These are phyloP conservation scores for Allacma fusca DNA, from an alignment of 2,888 invertebrate genomes.

Conservation along the genomic window DNA sequence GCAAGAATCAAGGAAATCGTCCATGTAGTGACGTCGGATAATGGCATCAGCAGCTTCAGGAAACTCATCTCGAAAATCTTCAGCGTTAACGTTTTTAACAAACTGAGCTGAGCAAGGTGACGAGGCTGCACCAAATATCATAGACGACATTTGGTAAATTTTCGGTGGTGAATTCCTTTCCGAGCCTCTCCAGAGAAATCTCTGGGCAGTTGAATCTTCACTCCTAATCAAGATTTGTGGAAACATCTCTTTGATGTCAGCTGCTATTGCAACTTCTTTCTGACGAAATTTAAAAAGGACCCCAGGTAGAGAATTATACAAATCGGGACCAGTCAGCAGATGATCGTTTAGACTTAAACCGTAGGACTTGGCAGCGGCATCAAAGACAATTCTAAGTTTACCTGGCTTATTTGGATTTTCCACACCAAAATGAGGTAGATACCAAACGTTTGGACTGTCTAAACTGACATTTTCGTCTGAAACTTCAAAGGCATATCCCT, in stretches of 20 bases:
- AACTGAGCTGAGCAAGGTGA: conserved; percentile 30
- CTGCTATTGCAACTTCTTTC: conserved; percentile 38
- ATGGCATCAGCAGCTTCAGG: neutral
- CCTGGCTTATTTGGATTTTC: conserved; percentile 47
- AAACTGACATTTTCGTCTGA: neutral
- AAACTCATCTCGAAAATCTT: neutral
- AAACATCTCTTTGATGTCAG: conserved; percentile 53
- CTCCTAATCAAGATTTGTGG: conserved; percentile 40
- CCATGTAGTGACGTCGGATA: neutral
- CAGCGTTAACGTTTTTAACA: conserved; percentile 31
- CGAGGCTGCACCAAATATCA: conserved; percentile 45
- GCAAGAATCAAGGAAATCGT: neutral
- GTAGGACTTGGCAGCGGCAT: conserved; percentile 36
- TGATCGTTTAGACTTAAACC: conserved; percentile 32
- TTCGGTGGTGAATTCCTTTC: neutral
- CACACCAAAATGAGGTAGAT: conserved; percentile 37
- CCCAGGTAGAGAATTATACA: conserved; percentile 38
- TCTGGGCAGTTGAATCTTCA: conserved; percentile 41
- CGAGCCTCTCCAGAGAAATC: conserved; percentile 47
- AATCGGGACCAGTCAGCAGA: conserved; percentile 44
- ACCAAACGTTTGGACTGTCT: neutral
- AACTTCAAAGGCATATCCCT: conserved; percentile 33
- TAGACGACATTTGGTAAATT: conserved; percentile 41
- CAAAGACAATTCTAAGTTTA: conserved; percentile 49
- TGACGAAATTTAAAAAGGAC: conserved; percentile 49